Conservation (phyloP, 2,113 vertebrate genomes). For the Macquaria australasica region DNA sequence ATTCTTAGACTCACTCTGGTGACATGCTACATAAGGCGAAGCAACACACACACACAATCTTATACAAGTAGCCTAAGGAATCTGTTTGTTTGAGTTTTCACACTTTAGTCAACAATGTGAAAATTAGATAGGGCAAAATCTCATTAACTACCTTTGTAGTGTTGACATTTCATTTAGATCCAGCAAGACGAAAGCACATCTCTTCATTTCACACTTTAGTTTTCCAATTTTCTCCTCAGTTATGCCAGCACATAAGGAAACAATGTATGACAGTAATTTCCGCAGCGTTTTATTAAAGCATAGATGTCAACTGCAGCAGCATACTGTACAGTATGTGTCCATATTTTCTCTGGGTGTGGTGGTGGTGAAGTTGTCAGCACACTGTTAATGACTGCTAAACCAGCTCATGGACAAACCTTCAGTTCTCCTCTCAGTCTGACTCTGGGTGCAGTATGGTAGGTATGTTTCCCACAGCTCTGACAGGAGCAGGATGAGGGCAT, state of each 20-base stretch:
- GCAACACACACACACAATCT: slow-evolving; percentile 20
- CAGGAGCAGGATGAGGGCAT: not conserved
- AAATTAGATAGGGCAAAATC: slow-evolving; percentile 63
- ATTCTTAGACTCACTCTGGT: slow-evolving; percentile 44
- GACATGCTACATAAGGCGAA: slow-evolving; percentile 16
- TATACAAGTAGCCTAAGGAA: slow-evolving; percentile 27
- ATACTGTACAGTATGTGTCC: not conserved
- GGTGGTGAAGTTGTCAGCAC: not conserved
- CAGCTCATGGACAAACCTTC: not conserved
- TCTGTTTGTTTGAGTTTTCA: slow-evolving; percentile 48
- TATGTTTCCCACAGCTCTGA: not conserved
- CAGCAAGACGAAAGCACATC: slow-evolving; percentile 27
- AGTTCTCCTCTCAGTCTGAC: not conserved
- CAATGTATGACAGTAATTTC: slow-evolving; percentile 59
- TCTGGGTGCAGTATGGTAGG: not conserved
- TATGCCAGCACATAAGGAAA: slow-evolving; percentile 27
- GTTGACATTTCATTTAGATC: slow-evolving; percentile 72
- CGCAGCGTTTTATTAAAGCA: slow-evolving; percentile 24
- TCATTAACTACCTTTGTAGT: slow-evolving; percentile 60
- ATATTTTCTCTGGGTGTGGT: not conserved
- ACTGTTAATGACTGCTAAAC: slow-evolving; percentile 9
- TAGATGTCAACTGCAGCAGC: slow-evolving; percentile 12
- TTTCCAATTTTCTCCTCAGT: slow-evolving; percentile 54
- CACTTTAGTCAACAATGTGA: slow-evolving; percentile 61
- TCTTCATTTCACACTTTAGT: slow-evolving; percentile 65